A percentile compares a stretch with the other conserved stretches of the same genome.
These are phyloP conservation scores for Icerya purchasi DNA, from an alignment of 2,888 invertebrate genomes.

Conservation along the genomic window DNA sequence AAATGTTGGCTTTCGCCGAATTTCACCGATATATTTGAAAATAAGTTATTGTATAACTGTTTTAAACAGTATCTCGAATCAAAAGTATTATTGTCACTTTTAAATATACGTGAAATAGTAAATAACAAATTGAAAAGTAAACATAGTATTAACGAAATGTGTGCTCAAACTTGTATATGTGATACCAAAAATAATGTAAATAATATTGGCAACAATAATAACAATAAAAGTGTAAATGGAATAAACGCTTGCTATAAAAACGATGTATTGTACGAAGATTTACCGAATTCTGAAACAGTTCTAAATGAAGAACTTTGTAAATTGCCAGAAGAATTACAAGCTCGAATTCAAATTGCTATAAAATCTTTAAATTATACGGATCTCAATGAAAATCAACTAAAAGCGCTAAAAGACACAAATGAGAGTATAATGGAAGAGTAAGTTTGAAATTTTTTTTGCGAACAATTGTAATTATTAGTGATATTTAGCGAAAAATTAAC, in stretches of 20 bases:
- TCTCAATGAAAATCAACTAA: slow-evolving; percentile 3
- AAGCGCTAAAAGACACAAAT: slow-evolving; percentile 5
- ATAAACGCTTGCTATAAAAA: too few relatives aligned
- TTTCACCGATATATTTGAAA: slow-evolving; percentile 12
- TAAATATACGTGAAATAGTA: neutral
- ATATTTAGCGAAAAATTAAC: neutral
- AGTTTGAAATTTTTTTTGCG: neutral
- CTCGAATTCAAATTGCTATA: neutral
- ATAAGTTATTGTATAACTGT: slow-evolving; percentile 8
- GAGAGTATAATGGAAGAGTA: slow-evolving; percentile 12
- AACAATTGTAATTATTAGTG: neutral
- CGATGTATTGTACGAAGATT: too few relatives aligned
- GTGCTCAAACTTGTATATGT: too few relatives aligned
- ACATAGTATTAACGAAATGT: neutral
- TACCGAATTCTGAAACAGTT: too few relatives aligned
- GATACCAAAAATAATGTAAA: too few relatives aligned
- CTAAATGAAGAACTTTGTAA: neutral
- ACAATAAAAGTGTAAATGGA: neutral
- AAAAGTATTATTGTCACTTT: slow-evolving; percentile 7
- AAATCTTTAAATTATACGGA: neutral
- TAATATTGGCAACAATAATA: neutral
- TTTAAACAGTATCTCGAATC: slow-evolving; percentile 15
- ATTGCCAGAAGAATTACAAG: neutral
- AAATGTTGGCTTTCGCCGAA: slow-evolving; percentile 12
- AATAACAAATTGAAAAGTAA: neutral